Conservation (phyloP, 53 echinoderm and acorn worm species). For the Echinometra lucunter region DNA sequence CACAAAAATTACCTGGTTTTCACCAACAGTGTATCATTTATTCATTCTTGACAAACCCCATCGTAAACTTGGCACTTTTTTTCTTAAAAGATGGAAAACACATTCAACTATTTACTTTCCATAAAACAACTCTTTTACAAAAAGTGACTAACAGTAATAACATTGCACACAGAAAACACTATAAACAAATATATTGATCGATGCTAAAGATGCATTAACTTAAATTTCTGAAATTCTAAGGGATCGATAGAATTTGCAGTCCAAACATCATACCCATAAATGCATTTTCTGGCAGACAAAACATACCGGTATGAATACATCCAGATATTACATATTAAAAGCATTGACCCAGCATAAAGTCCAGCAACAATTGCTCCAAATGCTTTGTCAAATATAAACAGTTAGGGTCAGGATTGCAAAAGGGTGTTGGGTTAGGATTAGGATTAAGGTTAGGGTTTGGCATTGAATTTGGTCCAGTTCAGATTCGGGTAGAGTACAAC, state of each 20-base stretch:
- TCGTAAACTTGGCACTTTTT: constrained; percentile 42
- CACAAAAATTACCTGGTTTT: neutral
- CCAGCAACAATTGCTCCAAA: no score
- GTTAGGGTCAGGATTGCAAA: no score
- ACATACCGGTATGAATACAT: neutral
- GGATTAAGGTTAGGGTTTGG: no score
- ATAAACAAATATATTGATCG: neutral
- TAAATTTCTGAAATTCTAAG: neutral
- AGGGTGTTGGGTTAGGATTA: no score
- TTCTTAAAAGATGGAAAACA: constrained; percentile 39
- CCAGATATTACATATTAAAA: neutral
- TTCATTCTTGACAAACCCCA: neutral
- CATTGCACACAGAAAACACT: constrained; percentile 39
- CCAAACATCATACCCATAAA: neutral
- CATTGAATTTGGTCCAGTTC: no score
- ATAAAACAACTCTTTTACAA: neutral
- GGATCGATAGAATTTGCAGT: neutral
- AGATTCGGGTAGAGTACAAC: no score
- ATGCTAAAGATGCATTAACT: neutral
- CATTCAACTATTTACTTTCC: constrained; percentile 28
- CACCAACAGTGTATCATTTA: constrained; percentile 16
- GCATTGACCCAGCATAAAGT: no score
- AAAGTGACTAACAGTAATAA: constrained; percentile 44
- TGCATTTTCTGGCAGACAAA: neutral
- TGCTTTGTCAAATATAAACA: no score